A percentile compares a stretch with the other conserved stretches of the same genome.
Conservation (phyloP, 2,797 vertebrate species). For the Channa striata region DNA sequence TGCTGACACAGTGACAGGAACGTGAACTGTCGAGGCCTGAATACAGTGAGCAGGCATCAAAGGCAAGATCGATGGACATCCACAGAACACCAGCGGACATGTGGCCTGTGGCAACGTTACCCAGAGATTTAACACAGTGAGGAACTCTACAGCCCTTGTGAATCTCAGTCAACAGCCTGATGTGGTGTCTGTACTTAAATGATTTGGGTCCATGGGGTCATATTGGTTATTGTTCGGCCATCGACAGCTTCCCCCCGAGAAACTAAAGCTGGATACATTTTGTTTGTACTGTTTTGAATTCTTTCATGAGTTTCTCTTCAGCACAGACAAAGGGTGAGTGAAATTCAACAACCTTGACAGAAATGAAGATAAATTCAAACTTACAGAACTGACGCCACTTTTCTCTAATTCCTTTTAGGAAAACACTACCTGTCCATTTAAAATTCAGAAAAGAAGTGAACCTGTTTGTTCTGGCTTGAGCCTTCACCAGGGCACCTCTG, state of each 20-base stretch:
- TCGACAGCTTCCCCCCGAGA: not conserved
- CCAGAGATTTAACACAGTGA: conserved; percentile 31
- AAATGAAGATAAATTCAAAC: not conserved
- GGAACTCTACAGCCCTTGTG: conserved; percentile 26
- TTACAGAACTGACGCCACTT: no score
- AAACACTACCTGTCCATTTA: no score
- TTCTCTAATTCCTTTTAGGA: no score
- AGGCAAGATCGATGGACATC: conserved; percentile 62
- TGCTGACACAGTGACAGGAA: conserved; percentile 40
- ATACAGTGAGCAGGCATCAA: conserved; percentile 37
- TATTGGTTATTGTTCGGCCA: not conserved
- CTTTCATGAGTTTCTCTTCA: not conserved
- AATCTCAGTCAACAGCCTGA: conserved; percentile 17
- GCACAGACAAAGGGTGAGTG: not conserved
- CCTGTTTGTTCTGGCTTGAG: no score
- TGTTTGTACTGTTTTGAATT: not conserved
- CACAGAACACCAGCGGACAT: conserved; percentile 61
- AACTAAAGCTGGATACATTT: not conserved
- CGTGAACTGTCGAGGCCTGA: conserved; percentile 29
- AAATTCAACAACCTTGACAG: not conserved
- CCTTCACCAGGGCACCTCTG: no score
- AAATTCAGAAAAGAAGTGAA: no score
- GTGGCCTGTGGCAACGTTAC: conserved; percentile 48
- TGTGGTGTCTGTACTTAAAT: conserved; percentile 9
- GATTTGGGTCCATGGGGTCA: conserved; percentile 7